These are phyloP conservation scores for Trissolcus basalis DNA, from an alignment of 1,140 invertebrate species.

Conservation along the genomic window DNA sequence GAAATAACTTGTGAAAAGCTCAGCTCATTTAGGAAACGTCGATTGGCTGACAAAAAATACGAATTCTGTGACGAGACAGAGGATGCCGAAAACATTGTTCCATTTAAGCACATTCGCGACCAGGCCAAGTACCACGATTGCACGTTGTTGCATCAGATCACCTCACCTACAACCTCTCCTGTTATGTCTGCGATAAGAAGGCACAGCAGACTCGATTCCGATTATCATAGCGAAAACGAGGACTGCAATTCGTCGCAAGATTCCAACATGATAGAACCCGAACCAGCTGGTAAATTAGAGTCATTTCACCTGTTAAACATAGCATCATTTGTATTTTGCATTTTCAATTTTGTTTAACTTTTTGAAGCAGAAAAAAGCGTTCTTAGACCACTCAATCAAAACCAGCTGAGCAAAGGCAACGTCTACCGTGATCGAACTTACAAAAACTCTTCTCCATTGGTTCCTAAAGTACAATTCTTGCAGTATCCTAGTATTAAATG, in stretches of 20 bases:
- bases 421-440: slow-evolving; percentile 65
- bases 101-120: slow-evolving; percentile 79
- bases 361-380: slow-evolving; percentile 71
- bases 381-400: slow-evolving; percentile 71
- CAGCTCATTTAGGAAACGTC: slow-evolving; percentile 86
- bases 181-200: slow-evolving; percentile 65
- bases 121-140: slow-evolving; percentile 68
- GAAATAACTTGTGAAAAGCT: slow-evolving; percentile 85
- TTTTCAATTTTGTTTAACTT: slow-evolving; percentile 1
- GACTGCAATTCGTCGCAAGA: slow-evolving; percentile 65
- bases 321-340: too few relatives aligned
- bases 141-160: slow-evolving; percentile 67
- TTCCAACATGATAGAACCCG: slow-evolving; percentile 53
- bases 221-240: slow-evolving; percentile 70
- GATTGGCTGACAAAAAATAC: slow-evolving; percentile 93
- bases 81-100: slow-evolving; percentile 89
- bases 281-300: slow-evolving; percentile 64
- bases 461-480: slow-evolving; percentile 67
- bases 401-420: slow-evolving; percentile 70
- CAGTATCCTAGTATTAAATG: slow-evolving; percentile 75
- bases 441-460: slow-evolving; percentile 70
- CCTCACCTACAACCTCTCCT: slow-evolving; percentile 67
- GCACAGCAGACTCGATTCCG: slow-evolving; percentile 68
- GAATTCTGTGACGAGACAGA: slow-evolving; percentile 87
- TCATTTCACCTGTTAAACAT: too few relatives aligned